A percentile compares a stretch with the other conserved stretches of the same genome.
These are phyloP conservation scores for Dastarcus helophoroides DNA, from an alignment of 2,888 invertebrate species.

Conservation along the genomic window DNA sequence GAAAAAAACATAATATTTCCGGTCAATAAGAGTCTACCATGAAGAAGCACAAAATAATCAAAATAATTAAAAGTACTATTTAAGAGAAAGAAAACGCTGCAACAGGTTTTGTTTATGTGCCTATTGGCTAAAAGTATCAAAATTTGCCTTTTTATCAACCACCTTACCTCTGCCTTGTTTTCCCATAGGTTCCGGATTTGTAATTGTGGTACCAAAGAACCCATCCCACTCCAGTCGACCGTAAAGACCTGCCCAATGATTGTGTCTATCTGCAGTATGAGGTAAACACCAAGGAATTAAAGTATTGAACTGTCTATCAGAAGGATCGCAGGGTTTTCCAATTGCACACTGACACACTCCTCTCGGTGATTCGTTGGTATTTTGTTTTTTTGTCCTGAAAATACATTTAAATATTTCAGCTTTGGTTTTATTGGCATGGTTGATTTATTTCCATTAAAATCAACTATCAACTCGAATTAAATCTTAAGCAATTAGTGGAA, in stretches of 20 bases:
- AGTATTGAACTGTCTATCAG: conserved; percentile 69
- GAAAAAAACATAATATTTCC: too few species aligned
- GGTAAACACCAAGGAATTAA: conserved; percentile 83
- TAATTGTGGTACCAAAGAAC: conserved; percentile 73
- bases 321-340: conserved; percentile 49
- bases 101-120: too few species aligned
- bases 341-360: conserved; percentile 71
- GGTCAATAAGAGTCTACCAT: too few species aligned
- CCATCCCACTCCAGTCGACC: conserved; percentile 74
- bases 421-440: too few species aligned
- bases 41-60: too few species aligned
- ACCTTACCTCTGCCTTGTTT: conserved; percentile 61
- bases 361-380: conserved; percentile 39
- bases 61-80: too few species aligned
- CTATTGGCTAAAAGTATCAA: too few species aligned
- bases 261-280: conserved; percentile 75
- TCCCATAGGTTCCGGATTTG: conserved; percentile 84
- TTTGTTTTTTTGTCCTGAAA: conserved; percentile 39
- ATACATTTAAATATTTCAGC: background rate
- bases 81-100: too few species aligned
- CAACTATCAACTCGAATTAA: too few species aligned
- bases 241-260: conserved; percentile 79
- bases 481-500: too few species aligned
- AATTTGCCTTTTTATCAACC: background rate
- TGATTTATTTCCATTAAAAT: too few species aligned